phyloP scores from a whole-genome alignment of 2,113 vertebrate species.

The Poicephalus meyeri region DNA sequence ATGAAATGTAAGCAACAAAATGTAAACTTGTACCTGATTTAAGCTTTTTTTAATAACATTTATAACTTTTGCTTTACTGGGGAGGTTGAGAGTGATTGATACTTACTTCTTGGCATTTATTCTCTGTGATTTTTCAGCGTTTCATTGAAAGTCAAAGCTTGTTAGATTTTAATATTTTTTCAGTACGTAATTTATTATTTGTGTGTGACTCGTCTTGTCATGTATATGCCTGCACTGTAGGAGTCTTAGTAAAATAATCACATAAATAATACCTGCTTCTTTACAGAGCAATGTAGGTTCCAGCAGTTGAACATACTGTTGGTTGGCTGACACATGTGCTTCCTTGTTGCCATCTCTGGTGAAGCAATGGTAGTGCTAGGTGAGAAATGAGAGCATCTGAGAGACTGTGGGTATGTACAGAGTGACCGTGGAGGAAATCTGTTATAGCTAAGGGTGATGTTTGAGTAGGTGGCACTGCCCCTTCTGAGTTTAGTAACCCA shows the following conservation, averaged over 20 bases:
- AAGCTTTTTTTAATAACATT: background rate
- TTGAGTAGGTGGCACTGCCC: background rate
- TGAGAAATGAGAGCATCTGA: background rate
- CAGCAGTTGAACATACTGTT: background rate
- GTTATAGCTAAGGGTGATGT: rapidly evolving
- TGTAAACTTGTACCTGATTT: background rate
- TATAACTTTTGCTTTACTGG: background rate
- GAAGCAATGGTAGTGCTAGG: background rate
- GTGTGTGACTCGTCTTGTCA: background rate
- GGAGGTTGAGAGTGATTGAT: background rate
- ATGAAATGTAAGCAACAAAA: background rate
- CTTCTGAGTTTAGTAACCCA: background rate
- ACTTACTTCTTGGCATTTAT: background rate
- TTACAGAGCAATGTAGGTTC: background rate
- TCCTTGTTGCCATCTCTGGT: background rate
- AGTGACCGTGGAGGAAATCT: background rate
- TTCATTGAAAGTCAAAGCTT: background rate
- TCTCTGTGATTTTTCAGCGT: background rate
- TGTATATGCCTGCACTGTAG: background rate
- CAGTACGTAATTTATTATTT: background rate
- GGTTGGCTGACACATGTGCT: background rate
- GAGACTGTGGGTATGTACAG: background rate
- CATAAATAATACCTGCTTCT: background rate
- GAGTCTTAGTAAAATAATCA: background rate
- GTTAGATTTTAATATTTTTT: background rate